Percentiles rank a stretch among this genome's conserved stretches.
phyloP scores from a whole-genome alignment of 92 coral and sea anemone species.

The Paragorgia papillata region DNA sequence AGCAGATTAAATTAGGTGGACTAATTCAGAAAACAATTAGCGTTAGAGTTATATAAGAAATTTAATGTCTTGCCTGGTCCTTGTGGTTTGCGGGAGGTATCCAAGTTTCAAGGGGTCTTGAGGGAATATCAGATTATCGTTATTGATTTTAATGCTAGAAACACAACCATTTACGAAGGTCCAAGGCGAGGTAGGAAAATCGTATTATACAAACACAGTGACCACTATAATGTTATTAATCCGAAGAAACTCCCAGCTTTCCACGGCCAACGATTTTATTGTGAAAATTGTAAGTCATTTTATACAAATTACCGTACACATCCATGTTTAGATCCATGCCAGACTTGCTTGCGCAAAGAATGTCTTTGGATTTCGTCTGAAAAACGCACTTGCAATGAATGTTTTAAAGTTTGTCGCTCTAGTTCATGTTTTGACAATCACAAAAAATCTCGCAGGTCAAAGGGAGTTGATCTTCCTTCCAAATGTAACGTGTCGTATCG shows the following conservation, averaged over 20 bases:
- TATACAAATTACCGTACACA: background rate
- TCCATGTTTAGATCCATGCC: conserved; percentile 4
- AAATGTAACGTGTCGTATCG: conserved; percentile 18
- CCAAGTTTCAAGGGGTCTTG: background rate
- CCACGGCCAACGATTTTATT: background rate
- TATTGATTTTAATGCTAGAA: background rate
- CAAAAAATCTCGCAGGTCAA: background rate
- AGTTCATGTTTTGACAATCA: conserved; percentile 15
- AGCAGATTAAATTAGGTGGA: background rate
- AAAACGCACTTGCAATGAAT: conserved; percentile 27
- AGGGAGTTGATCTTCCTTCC: background rate
- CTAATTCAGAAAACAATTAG: background rate
- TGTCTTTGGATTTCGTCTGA: background rate
- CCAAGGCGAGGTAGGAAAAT: background rate
- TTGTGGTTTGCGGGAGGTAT: background rate
- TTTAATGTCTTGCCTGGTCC: background rate
- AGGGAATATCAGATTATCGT: background rate
- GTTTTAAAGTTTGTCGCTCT: conserved; percentile 40
- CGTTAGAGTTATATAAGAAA: background rate
- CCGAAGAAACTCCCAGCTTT: background rate
- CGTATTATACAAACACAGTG: background rate
- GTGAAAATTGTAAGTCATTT: background rate
- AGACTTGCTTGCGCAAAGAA: conserved; percentile 27
- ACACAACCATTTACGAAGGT: background rate
- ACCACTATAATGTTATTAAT: background rate